Conservation (phyloP, 2,797 vertebrate species). For the Oceanodroma leucorhoa region DNA sequence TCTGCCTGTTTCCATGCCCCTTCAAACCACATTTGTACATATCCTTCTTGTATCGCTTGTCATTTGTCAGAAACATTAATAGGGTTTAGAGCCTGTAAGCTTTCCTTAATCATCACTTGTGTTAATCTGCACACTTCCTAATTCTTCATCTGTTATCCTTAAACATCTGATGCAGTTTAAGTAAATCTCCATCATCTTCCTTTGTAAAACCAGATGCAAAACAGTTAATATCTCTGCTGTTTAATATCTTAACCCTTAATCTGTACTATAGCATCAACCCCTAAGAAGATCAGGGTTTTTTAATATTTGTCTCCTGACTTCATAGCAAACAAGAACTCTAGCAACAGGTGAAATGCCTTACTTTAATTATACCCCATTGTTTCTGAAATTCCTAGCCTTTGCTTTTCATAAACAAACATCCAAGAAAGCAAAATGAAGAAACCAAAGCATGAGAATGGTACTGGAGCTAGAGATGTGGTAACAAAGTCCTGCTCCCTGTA, state of each 20-base stretch:
- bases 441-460: neutral
- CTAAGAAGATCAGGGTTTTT: slow-evolving; percentile 31
- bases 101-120: slow-evolving; percentile 38
- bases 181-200: slow-evolving; percentile 46
- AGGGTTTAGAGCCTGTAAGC: slow-evolving; percentile 54
- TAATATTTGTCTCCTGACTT: neutral
- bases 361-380: neutral
- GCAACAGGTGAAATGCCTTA: slow-evolving; percentile 23
- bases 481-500: neutral
- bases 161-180: slow-evolving; percentile 50
- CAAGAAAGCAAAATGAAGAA: neutral
- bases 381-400: neutral
- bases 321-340: neutral
- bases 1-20: neutral
- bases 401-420: neutral
- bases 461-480: neutral
- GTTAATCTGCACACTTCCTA: slow-evolving; percentile 65
- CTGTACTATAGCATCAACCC: neutral
- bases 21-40: neutral
- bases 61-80: slow-evolving; percentile 21
- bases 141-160: slow-evolving; percentile 57
- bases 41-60: slow-evolving; percentile 1
- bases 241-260: slow-evolving; percentile 57
- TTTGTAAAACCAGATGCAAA: slow-evolving; percentile 67
- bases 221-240: slow-evolving; percentile 47